These are phyloP conservation scores for Acarapis woodi DNA, from an alignment of 1,140 invertebrate genomes.

Conservation along the genomic window DNA sequence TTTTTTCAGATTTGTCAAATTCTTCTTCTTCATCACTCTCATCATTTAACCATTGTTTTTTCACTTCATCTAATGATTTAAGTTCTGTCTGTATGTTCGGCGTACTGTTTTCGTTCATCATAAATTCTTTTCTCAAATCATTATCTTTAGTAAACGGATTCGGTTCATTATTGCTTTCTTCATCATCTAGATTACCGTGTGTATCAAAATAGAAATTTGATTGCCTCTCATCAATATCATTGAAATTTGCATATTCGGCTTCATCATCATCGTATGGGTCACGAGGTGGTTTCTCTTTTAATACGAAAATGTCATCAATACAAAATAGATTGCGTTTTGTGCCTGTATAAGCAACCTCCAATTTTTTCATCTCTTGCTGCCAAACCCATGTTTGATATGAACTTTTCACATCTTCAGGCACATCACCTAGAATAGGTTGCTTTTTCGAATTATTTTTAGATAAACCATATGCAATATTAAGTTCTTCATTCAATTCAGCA, in stretches of 20 bases:
- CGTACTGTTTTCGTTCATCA: neutral
- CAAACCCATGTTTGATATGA: constrained; percentile 8
- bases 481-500: constrained; percentile 7
- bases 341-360: constrained; percentile 8
- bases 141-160: neutral
- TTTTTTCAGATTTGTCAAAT: neutral
- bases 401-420: constrained; percentile 5
- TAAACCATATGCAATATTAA: neutral
- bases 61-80: neutral
- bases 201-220: too few relatives aligned
- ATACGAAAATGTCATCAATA: constrained; percentile 6
- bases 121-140: too few relatives aligned
- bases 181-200: neutral
- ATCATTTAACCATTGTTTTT: neutral
- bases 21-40: constrained; percentile 3
- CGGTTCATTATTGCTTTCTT: too few relatives aligned
- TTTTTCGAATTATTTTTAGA: neutral
- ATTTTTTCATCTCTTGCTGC: constrained; percentile 11
- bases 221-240: constrained; percentile 3
- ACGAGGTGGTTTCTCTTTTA: constrained; percentile 8
- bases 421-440: constrained; percentile 6
- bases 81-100: constrained; percentile 1
- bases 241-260: constrained; percentile 2
- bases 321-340: constrained; percentile 8
- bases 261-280: constrained; percentile 8